Conservation (phyloP, 2,888 invertebrate species). For the Thumatha senex region DNA sequence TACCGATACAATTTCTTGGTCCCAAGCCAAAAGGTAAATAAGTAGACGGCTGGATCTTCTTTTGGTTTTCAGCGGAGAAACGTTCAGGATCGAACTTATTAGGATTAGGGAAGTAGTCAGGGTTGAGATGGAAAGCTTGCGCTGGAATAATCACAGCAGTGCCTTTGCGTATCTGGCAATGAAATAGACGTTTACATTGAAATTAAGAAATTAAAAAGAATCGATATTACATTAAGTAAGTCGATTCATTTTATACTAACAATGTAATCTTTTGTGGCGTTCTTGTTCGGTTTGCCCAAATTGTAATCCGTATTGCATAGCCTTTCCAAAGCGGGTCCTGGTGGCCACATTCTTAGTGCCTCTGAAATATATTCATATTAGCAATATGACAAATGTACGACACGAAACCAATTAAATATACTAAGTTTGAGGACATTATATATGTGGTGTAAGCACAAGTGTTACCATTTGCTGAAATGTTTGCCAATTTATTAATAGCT, state of each 20-base stretch:
- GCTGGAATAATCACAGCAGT: slow-evolving; percentile 1
- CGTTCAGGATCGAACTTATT: slow-evolving; percentile 83
- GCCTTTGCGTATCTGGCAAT: slow-evolving; percentile 7
- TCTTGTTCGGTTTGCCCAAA: slow-evolving; percentile 55
- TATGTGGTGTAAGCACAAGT: no score
- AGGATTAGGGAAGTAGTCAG: slow-evolving; percentile 56
- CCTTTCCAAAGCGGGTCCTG: slow-evolving; percentile 66
- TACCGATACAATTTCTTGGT: slow-evolving; percentile 85
- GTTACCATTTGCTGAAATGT: no score
- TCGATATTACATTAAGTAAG: no score
- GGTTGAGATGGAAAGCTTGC: neutral
- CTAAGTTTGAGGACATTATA: no score
- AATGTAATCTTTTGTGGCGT: slow-evolving; percentile 50
- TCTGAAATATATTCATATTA: slow-evolving; percentile 50
- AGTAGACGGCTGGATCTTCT: slow-evolving; percentile 51
- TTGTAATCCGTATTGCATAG: slow-evolving; percentile 77
- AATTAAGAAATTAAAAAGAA: neutral
- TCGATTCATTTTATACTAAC: slow-evolving; percentile 42
- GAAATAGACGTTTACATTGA: neutral
- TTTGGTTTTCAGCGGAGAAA: slow-evolving; percentile 83
- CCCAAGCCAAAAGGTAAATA: slow-evolving; percentile 84
- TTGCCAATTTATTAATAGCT: no score
- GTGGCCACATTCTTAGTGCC: slow-evolving; percentile 74
- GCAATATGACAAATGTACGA: no score
- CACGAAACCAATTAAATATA: no score